Base-by-base conservation (phyloP, 2,797 vertebrate species). In the Falco novaeseelandiae region DNA sequence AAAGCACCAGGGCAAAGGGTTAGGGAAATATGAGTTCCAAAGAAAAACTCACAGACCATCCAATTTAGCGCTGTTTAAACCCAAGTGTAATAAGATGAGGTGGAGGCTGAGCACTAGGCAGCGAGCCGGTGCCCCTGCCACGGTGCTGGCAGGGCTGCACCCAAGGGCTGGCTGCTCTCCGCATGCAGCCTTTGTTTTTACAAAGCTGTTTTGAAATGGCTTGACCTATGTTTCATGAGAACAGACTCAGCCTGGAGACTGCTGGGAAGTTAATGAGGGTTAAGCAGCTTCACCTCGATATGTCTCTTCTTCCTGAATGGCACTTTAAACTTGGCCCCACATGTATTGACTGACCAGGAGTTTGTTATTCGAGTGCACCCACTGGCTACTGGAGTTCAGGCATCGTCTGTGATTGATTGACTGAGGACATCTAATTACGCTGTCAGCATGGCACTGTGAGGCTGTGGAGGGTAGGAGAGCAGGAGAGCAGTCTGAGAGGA, bases 91-190 rank as follows among this genome's bases (percentile, higher is more conserved):
- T 61, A 63, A 69, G 58, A 49, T n/a, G 55, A 76, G 30, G 29
- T 21, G 36, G 36, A 65, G 44, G 34, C 18, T 17, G n/a, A 90
- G 20, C 1, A 0, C 13, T 23, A 32, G 12, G 29, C 55, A 0
- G 17, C 0, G 1, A 77, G n/a, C 40, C 22, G 5, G 26, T 16
- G 16, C 7, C 18, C 58, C 1, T 1, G n/a, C 19, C 20, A 17
- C 1, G 2, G n/a, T 1, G 29, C 20, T 2, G 3, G 20, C 23
- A 25, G 26, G 30, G 18, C n/a, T 89, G 25, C 23, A 12, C 14
- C 10, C 0, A 0, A 19, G 26, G 12, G 49, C 59, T 63, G 36
- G 26, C 27, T 91, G 36, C 49, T 78, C 40, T 62, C 10, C n/a
- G 20, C 11, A 13, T 1, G 3, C 12, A 70, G 55, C 13, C 13